Base-by-base conservation (phyloP, 2,888 invertebrate species). In the Fragum whitleyi region DNA sequence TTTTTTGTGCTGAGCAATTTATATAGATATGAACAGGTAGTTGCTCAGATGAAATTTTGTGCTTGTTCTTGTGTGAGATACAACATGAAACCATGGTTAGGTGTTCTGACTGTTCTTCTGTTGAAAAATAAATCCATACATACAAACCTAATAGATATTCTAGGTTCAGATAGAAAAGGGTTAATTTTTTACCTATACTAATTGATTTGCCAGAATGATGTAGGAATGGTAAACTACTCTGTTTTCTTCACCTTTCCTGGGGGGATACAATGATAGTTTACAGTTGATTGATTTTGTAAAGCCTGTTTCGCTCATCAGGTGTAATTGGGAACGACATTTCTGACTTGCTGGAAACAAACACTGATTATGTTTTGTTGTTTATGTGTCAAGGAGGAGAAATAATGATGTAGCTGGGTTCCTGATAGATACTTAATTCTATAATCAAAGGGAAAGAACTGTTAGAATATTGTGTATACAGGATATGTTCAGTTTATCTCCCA, bases 341-440 rank as follows among this genome's bases (percentile, higher is more conserved):
- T 61, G 61, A 29, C 61, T 61, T 19, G 29, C 61, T 61, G n/a
- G 61, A 61, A 61, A 61, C 61, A 61, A 61, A 61, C 61, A 61
- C 29, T 29, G 7, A 5, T 61, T 61, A 6, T 32, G 32, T 61
- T 61, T 61, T 32, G 32, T 61, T 61, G 61, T 61, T 61, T 61
- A 61, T 61, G 32, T 61, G 61, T 32, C 32, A 61, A 6, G 26
- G 61, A 19, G 32, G 1, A 5, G 32, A 32, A 61, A 61, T 47
- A 47, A 47, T 47, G 32, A 32, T 23, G 23, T 57, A 26, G 14
- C 57, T 26, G 26, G 3, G 21, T n/a, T 7, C 21, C 55, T 23
- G 9, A 55, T 14, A 47, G n/a, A 57, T 14, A 23, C 3, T 57
- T 2, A 32, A 14, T 61, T 0, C 29, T n/a, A 7, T 29, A 32